Evolutionary conservation across 2,113 vertebrate species (phyloP).

Genomic region (Hyperopisus bebe): DNA sequence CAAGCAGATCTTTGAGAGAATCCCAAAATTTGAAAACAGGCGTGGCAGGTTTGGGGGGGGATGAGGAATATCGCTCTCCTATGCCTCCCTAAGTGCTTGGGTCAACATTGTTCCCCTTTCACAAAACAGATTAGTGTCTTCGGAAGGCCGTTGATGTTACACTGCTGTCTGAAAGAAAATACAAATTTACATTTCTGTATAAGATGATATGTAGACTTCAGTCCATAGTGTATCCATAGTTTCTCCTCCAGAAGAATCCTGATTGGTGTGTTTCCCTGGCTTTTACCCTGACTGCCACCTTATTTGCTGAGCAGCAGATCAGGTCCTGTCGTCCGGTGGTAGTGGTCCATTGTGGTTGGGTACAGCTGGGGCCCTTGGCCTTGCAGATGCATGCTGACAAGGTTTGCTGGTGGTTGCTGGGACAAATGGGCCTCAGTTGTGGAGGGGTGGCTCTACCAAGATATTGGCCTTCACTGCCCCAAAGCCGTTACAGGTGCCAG

Average conservation of each 20-base stretch:
- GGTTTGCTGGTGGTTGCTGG: constrained; percentile 25
- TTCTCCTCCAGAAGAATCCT: neutral
- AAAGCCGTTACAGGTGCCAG: neutral
- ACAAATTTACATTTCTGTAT: neutral
- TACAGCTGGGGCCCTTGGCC: neutral
- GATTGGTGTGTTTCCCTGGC: constrained; percentile 8
- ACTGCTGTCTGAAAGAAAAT: neutral
- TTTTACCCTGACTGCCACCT: neutral
- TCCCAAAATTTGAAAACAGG: neutral
- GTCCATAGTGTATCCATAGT: neutral
- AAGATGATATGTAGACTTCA: neutral
- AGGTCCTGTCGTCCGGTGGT: neutral
- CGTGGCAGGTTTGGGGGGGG: neutral
- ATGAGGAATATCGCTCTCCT: neutral
- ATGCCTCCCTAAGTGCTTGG: constrained; percentile 19
- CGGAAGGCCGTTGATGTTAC: neutral
- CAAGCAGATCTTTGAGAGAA: neutral
- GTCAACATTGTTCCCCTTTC: neutral
- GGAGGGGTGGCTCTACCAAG: neutral
- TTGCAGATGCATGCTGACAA: neutral
- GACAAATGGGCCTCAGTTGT: constrained; percentile 18
- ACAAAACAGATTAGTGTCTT: neutral
- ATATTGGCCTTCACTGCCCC: neutral
- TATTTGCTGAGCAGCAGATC: neutral
- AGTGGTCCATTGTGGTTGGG: neutral